These are phyloP conservation scores for Oophaga pumilio DNA, from an alignment of 2,113 vertebrate genomes.

Conservation along the genomic window DNA sequence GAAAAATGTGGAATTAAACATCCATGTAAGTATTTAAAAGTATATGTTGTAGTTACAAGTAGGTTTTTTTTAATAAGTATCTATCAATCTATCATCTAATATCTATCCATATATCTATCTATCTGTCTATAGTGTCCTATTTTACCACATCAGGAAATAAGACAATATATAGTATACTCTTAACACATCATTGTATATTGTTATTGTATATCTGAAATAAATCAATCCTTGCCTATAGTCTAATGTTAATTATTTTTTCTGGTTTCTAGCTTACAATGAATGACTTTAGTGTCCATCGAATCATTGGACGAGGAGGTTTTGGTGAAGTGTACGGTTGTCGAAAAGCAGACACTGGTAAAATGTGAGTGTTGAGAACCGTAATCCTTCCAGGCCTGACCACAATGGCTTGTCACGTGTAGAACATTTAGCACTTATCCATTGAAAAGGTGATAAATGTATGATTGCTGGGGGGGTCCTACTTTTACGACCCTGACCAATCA, in stretches of 20 bases:
- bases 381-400: background rate
- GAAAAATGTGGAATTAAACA: slow-evolving; percentile 99
- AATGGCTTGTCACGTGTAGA: background rate
- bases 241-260: background rate
- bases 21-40: slow-evolving; percentile 85
- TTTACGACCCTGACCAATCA: too few species aligned
- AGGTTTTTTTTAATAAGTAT: too few species aligned
- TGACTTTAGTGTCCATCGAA: slow-evolving; percentile 98
- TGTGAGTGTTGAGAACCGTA: slow-evolving; percentile 75
- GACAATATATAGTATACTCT: too few species aligned
- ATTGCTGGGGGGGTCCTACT: too few species aligned
- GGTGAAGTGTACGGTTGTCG: slow-evolving; percentile 98
- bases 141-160: too few species aligned
- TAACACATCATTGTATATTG: too few species aligned
- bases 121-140: too few species aligned
- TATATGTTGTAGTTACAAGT: background rate
- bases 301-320: slow-evolving; percentile 95
- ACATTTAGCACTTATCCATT: too few species aligned
- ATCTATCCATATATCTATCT: too few species aligned
- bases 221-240: background rate
- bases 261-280: slow-evolving; percentile 92
- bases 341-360: slow-evolving; percentile 98
- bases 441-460: too few species aligned
- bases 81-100: background rate
- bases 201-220: too few species aligned